Evolutionary conservation across 37 sponge, comb jelly and placozoan genomes (phyloP).

Genomic region (Cladorhizidae sp.): DNA sequence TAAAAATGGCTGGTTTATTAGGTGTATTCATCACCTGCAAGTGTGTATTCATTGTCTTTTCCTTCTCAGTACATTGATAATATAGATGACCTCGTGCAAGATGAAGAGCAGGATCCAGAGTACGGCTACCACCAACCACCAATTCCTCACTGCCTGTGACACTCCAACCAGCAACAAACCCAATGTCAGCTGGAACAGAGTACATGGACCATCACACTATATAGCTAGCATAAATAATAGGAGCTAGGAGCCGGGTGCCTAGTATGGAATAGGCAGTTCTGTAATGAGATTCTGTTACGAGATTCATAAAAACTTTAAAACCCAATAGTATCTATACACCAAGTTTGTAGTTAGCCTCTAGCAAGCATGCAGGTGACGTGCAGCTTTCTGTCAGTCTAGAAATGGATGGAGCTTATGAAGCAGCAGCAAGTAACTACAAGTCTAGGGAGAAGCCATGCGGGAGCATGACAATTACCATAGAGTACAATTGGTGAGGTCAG

Average conservation of each 20-base stretch:
- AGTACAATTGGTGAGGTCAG: too few relatives aligned
- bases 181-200: conserved; percentile 50
- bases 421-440: too few relatives aligned
- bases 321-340: too few relatives aligned
- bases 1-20: too few relatives aligned
- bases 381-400: not conserved
- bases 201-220: not conserved
- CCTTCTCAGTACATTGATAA: too few relatives aligned
- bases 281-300: too few relatives aligned
- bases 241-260: too few relatives aligned
- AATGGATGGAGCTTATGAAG: not conserved
- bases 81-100: conserved; percentile 51
- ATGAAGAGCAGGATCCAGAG: conserved; percentile 56
- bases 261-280: too few relatives aligned
- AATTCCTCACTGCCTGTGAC: conserved; percentile 58
- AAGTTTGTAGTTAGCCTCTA: not conserved
- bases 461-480: not conserved
- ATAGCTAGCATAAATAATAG: not conserved
- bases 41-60: too few relatives aligned
- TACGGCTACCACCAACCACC: conserved; percentile 48
- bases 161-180: conserved; percentile 61
- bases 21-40: too few relatives aligned
- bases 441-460: too few relatives aligned
- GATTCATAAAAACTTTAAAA: too few relatives aligned
- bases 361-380: not conserved